Percentiles rank a stretch among this genome's conserved stretches.
These are phyloP conservation scores for Abrostola tripartita DNA, from an alignment of 2,888 invertebrate species.

Conservation along the genomic window DNA sequence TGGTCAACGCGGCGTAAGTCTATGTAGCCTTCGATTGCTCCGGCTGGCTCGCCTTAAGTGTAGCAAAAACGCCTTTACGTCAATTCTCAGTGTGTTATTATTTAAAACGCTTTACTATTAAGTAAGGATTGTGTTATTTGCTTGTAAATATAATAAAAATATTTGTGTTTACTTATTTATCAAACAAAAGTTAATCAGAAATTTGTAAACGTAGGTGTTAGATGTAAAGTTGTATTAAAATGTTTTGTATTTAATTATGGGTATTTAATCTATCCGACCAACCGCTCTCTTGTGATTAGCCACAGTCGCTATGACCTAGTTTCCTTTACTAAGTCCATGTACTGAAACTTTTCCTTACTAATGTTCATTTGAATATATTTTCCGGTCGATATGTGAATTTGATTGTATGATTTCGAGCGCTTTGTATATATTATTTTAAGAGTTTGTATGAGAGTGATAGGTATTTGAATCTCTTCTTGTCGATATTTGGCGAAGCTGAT, in stretches of 20 bases:
- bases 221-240: slow-evolving; percentile 88
- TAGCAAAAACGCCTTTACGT: slow-evolving; percentile 86
- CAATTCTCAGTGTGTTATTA: slow-evolving; percentile 89
- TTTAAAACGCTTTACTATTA: slow-evolving; percentile 87
- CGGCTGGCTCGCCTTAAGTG: slow-evolving; percentile 82
- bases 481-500: slow-evolving; percentile 66
- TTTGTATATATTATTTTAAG: slow-evolving; percentile 88
- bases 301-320: slow-evolving; percentile 78
- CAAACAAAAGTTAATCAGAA: slow-evolving; percentile 83
- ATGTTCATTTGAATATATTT: slow-evolving; percentile 71
- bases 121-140: slow-evolving; percentile 85
- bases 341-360: slow-evolving; percentile 70
- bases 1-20: slow-evolving; percentile 31
- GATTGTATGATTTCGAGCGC: slow-evolving; percentile 83
- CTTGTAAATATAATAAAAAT: slow-evolving; percentile 87
- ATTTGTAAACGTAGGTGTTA: slow-evolving; percentile 87
- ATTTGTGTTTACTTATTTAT: slow-evolving; percentile 87
- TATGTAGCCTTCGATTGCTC: slow-evolving; percentile 68
- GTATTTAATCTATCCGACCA: slow-evolving; percentile 84
- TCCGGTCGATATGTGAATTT: slow-evolving; percentile 73
- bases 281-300: slow-evolving; percentile 86
- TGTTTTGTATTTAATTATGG: slow-evolving; percentile 87
- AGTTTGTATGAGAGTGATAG: slow-evolving; percentile 85
- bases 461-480: slow-evolving; percentile 84
- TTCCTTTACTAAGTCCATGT: slow-evolving; percentile 72